These are phyloP conservation scores for Alectoris magna DNA, from an alignment of 2,797 vertebrate species.

Conservation along the genomic window DNA sequence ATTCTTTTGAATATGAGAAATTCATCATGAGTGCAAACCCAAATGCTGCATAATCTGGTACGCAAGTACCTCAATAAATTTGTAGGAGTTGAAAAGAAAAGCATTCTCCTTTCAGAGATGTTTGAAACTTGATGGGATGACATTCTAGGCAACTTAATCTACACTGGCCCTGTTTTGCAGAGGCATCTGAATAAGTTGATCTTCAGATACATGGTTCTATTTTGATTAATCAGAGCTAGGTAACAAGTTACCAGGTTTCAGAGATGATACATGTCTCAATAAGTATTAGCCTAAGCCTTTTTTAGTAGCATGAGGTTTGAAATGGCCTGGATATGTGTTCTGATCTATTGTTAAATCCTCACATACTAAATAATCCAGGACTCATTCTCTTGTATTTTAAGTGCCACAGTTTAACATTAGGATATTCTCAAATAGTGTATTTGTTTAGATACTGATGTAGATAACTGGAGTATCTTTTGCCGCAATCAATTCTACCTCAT, in stretches of 20 bases:
- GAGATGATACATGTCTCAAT: neutral
- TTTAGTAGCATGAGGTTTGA: neutral
- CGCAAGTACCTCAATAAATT: neutral
- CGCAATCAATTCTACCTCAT: neutral
- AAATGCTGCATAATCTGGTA: neutral
- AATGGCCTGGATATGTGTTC: neutral
- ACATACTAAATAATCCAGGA: neutral
- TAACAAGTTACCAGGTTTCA: neutral
- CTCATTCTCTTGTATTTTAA: neutral
- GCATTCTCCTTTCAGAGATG: neutral
- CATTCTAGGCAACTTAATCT: neutral
- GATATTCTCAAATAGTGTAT: neutral
- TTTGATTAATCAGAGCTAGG: neutral
- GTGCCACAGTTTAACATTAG: neutral
- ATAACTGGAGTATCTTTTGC: neutral
- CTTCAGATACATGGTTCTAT: neutral
- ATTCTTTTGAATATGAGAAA: neutral
- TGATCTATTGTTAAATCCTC: neutral
- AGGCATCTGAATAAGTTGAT: neutral
- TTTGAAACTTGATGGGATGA: neutral
- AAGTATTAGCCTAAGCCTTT: neutral
- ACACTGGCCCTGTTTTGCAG: neutral
- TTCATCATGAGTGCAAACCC: neutral
- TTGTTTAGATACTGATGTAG: neutral
- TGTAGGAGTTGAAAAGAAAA: neutral